Conservation (phyloP, 1,140 invertebrate genomes). For the Camponotus pennsylvanicus region DNA sequence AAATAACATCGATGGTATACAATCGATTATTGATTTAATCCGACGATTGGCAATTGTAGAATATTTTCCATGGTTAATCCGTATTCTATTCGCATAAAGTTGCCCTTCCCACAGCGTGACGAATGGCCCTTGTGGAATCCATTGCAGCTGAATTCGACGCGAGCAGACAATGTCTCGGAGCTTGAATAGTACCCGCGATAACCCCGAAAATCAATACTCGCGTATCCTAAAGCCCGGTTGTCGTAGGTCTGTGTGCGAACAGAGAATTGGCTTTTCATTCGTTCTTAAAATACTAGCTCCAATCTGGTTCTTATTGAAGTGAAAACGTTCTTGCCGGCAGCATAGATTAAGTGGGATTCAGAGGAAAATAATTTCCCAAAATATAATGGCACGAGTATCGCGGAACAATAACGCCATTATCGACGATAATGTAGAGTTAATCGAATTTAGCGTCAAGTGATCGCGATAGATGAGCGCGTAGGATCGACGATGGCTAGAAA, state of each 20-base stretch:
- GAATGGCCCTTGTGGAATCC: constrained; percentile 35
- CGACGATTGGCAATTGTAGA: neutral
- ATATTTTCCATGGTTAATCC: neutral
- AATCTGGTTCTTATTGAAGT: neutral
- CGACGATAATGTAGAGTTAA: constrained; percentile 59
- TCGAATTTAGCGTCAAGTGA: constrained; percentile 42
- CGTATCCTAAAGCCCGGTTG: constrained; percentile 46
- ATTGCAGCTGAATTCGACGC: constrained; percentile 5
- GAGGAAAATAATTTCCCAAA: constrained; percentile 3
- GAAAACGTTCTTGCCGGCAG: neutral
- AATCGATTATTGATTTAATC: neutral
- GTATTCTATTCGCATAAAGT: neutral
- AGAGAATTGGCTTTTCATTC: constrained; percentile 8
- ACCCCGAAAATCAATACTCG: constrained; percentile 69
- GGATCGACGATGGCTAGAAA: constrained; percentile 69
- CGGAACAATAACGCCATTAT: constrained; percentile 57
- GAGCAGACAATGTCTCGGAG: constrained; percentile 34
- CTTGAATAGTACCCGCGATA: neutral
- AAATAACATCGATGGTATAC: neutral
- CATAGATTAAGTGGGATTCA: neutral
- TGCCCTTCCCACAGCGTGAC: constrained; percentile 13
- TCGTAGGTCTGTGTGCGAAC: constrained; percentile 62
- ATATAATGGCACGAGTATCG: neutral
- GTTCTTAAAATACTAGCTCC: neutral
- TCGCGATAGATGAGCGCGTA: constrained; percentile 28